phyloP scores from a whole-genome alignment of 2,888 invertebrate genomes.

The Linnaemya tessellans region DNA sequence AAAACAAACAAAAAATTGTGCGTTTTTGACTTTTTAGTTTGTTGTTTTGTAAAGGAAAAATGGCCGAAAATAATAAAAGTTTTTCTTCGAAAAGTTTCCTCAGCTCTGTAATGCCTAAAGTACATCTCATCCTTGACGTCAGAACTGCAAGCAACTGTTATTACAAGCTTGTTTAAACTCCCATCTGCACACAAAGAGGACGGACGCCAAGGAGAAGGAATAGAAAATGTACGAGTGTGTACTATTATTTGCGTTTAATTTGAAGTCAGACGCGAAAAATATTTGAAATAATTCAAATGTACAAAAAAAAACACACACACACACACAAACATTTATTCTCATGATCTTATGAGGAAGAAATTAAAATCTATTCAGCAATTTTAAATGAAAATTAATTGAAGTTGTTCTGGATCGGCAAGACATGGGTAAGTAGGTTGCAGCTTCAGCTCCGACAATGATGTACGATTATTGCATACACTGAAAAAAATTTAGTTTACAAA shows the following conservation, averaged over 20 bases:
- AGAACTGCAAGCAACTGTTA: slow-evolving; percentile 20
- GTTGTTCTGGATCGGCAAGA: slow-evolving; percentile 65
- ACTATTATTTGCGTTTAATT: slow-evolving; percentile 52
- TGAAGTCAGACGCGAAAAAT: slow-evolving; percentile 62
- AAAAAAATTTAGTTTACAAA: too few species aligned
- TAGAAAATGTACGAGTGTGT: slow-evolving; percentile 6
- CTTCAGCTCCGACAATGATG: not conserved
- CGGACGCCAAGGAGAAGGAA: not conserved
- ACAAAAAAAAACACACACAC: not conserved
- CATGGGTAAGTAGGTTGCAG: slow-evolving; percentile 3
- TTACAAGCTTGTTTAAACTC: slow-evolving; percentile 29
- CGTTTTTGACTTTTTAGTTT: slow-evolving; percentile 60
- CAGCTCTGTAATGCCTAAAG: slow-evolving; percentile 20
- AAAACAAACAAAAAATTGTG: not conserved
- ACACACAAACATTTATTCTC: not conserved
- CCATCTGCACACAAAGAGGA: not conserved
- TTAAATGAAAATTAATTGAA: slow-evolving; percentile 80
- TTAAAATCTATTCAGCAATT: slow-evolving; percentile 79
- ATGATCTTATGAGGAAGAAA: slow-evolving; percentile 68
- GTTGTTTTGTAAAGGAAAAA: slow-evolving; percentile 39
- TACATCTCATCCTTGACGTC: slow-evolving; percentile 36
- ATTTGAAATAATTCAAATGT: slow-evolving; percentile 63
- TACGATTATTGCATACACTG: not conserved
- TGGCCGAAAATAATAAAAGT: slow-evolving; percentile 58
- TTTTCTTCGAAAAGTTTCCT: slow-evolving; percentile 55